Evolutionary conservation across 2,797 vertebrate genomes (phyloP).

Genomic region (Coregonus ussuriensis): DNA sequence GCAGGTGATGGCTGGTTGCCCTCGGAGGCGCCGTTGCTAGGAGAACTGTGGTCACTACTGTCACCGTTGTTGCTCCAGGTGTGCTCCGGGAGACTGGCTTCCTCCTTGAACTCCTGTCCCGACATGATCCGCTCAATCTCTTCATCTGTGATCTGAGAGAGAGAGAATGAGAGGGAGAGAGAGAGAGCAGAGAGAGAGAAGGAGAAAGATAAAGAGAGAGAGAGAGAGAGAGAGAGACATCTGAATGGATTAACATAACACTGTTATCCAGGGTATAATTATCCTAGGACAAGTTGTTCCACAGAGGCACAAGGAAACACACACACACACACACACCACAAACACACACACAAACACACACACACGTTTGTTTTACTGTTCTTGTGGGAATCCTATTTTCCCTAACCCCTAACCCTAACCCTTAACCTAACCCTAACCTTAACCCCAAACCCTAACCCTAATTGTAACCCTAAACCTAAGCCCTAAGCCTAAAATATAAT

Average conservation of each 20-base stretch:
- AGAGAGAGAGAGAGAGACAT: not conserved
- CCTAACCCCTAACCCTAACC: too few species aligned
- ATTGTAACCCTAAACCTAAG: too few species aligned
- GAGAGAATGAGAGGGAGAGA: not conserved
- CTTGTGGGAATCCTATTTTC: too few species aligned
- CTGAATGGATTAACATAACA: not conserved
- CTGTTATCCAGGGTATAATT: not conserved
- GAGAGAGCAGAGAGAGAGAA: not conserved
- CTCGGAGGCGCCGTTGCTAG: constrained; percentile 93
- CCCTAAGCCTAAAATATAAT: too few species aligned
- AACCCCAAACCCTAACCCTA: too few species aligned
- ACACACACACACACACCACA: constrained; percentile 1
- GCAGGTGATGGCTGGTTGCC: constrained; percentile 97
- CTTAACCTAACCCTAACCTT: too few species aligned
- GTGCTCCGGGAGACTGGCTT: constrained; percentile 84
- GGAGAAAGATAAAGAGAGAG: too few species aligned
- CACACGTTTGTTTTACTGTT: too few species aligned
- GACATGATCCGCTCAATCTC: constrained; percentile 99
- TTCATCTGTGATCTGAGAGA: constrained; percentile 92
- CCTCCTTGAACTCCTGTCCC: constrained; percentile 98
- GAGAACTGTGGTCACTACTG: constrained; percentile 97
- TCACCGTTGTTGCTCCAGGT: constrained; percentile 97
- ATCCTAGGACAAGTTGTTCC: not conserved
- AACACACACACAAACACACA: not conserved
- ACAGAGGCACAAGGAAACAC: not conserved